These are phyloP conservation scores for Platysteira castanea DNA, from an alignment of 2,113 vertebrate genomes.

Conservation along the genomic window DNA sequence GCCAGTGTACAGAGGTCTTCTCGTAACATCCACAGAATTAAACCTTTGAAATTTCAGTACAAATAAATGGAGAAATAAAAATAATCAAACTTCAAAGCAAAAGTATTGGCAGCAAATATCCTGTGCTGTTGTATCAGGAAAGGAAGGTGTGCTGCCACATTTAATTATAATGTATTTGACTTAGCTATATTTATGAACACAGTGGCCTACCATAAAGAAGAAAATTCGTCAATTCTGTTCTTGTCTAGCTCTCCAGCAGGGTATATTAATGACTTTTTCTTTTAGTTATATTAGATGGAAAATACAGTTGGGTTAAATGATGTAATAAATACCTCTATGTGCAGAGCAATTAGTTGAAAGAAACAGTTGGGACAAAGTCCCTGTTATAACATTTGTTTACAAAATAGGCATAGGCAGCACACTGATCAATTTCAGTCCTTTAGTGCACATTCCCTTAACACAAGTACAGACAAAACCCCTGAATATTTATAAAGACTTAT, in stretches of 20 bases:
- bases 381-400: neutral
- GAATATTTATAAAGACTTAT: neutral
- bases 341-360: neutral
- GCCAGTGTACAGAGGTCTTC: neutral
- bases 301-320: neutral
- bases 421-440: neutral
- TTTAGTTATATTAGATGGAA: neutral
- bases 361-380: neutral
- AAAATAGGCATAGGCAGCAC: neutral
- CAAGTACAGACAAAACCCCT: neutral
- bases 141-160: neutral
- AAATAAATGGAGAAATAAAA: neutral
- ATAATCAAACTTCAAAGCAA: neutral
- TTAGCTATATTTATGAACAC: neutral
- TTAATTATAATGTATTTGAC: neutral
- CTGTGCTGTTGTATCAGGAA: neutral
- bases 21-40: neutral
- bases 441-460: neutral
- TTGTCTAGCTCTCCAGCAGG: neutral
- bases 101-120: neutral
- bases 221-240: neutral
- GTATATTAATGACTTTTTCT: neutral
- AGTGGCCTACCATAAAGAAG: neutral
- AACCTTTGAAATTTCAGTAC: neutral
- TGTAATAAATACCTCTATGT: neutral